These are phyloP conservation scores for Eidolon dupreanum DNA, from an alignment of 2,797 vertebrate genomes.

Conservation along the genomic window DNA sequence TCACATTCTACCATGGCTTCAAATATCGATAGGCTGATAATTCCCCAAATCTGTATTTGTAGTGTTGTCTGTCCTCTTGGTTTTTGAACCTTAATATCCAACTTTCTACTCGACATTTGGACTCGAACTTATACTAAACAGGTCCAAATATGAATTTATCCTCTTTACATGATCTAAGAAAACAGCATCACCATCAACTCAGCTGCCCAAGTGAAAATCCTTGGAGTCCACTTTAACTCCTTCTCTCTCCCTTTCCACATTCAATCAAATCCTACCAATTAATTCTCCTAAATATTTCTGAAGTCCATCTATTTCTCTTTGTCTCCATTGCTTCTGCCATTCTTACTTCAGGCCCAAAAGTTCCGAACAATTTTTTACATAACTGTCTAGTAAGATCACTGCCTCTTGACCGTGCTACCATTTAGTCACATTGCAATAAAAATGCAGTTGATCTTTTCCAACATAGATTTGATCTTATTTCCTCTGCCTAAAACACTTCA, in stretches of 20 bases:
- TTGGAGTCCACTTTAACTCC: not conserved
- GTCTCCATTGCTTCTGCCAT: not conserved
- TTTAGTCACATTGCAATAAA: not conserved
- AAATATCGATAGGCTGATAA: not conserved
- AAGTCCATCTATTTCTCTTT: not conserved
- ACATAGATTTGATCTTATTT: conserved; percentile 34
- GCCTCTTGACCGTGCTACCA: conserved; percentile 2
- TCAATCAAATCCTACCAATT: not conserved
- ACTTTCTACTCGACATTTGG: not conserved
- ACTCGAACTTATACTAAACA: not conserved
- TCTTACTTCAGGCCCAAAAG: not conserved
- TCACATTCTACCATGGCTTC: not conserved
- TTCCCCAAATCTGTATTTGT: not conserved
- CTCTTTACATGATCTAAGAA: not conserved
- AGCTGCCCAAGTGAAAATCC: not conserved
- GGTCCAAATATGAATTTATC: not conserved
- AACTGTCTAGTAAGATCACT: not conserved
- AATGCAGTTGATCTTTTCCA: not conserved
- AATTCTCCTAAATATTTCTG: not conserved
- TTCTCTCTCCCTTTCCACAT: not conserved
- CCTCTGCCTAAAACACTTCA: conserved; percentile 49
- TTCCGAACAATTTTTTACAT: not conserved
- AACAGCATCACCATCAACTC: not conserved
- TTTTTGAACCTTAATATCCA: not conserved
- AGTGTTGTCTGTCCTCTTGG: not conserved